Evolutionary conservation across 1,140 invertebrate genomes (phyloP).

Genomic region (Tribolium madens): DNA sequence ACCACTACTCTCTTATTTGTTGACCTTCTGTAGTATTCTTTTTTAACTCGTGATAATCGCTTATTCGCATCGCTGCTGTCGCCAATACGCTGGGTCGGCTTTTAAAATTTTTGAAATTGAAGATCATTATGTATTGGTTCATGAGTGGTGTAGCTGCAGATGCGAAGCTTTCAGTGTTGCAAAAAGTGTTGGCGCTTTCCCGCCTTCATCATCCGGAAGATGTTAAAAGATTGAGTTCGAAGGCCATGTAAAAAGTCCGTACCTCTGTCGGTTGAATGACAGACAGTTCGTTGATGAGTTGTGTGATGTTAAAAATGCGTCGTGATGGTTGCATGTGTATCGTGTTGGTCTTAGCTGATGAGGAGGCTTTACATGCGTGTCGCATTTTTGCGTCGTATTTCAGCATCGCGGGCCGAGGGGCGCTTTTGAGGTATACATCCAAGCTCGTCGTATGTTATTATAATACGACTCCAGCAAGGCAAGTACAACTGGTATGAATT

Average conservation of each 20-base stretch:
- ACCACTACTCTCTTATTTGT: too few species aligned
- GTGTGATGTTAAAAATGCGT: background rate
- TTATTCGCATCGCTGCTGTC: too few species aligned
- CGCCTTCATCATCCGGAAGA: background rate
- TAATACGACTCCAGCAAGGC: conserved; percentile 55
- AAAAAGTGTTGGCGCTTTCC: too few species aligned
- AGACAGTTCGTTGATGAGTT: background rate
- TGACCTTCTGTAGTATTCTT: too few species aligned
- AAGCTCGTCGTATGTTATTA: conserved; percentile 55
- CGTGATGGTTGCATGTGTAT: background rate
- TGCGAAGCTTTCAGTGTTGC: too few species aligned
- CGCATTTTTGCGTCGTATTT: conserved; percentile 51
- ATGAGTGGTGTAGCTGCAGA: too few species aligned
- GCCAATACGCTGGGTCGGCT: too few species aligned
- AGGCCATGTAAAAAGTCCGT: background rate
- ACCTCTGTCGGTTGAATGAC: background rate
- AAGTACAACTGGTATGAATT: conserved; percentile 58
- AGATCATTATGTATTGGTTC: too few species aligned
- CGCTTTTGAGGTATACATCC: conserved; percentile 38
- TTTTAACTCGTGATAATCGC: too few species aligned
- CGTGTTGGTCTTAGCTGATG: conserved; percentile 24
- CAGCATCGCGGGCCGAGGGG: conserved; percentile 18
- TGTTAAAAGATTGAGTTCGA: background rate
- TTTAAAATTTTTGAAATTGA: too few species aligned
- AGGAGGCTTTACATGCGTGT: conserved; percentile 47